Conservation (phyloP, 2,113 vertebrate species). For the Passer montanus region DNA sequence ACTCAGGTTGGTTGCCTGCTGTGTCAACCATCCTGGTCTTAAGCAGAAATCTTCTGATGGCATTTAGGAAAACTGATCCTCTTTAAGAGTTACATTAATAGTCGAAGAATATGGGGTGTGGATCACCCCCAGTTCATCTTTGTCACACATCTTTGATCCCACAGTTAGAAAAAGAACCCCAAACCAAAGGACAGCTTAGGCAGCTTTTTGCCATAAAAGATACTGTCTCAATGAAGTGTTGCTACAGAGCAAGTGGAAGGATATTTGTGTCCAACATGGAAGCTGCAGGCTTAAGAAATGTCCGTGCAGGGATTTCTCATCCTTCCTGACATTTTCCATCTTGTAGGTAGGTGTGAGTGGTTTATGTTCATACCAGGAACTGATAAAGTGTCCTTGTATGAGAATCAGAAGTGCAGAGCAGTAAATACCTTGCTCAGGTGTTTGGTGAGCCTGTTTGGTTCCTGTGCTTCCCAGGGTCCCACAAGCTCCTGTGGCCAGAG, state of each 20-base stretch:
- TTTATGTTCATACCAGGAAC: not conserved
- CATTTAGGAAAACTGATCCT: not conserved
- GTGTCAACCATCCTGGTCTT: not conserved
- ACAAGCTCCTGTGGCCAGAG: not conserved
- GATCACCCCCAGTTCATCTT: not conserved
- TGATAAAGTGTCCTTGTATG: not conserved
- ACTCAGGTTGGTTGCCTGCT: not conserved
- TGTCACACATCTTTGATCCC: not conserved
- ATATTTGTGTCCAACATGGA: accelerated
- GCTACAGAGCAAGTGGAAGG: not conserved
- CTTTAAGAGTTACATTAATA: not conserved
- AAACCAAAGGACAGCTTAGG: not conserved
- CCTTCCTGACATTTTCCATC: not conserved
- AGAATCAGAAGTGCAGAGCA: not conserved
- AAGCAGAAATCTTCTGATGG: not conserved
- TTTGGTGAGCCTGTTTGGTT: not conserved
- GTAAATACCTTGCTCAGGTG: not conserved
- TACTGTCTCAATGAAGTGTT: not conserved
- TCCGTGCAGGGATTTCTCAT: not conserved
- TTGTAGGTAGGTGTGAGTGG: not conserved
- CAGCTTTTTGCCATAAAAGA: not conserved
- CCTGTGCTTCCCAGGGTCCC: not conserved
- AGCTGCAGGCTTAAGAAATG: not conserved
- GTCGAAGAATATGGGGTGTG: not conserved
- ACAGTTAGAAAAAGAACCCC: not conserved